phyloP scores from a whole-genome alignment of 2,888 invertebrate species.

The Ophion slaviceki region DNA sequence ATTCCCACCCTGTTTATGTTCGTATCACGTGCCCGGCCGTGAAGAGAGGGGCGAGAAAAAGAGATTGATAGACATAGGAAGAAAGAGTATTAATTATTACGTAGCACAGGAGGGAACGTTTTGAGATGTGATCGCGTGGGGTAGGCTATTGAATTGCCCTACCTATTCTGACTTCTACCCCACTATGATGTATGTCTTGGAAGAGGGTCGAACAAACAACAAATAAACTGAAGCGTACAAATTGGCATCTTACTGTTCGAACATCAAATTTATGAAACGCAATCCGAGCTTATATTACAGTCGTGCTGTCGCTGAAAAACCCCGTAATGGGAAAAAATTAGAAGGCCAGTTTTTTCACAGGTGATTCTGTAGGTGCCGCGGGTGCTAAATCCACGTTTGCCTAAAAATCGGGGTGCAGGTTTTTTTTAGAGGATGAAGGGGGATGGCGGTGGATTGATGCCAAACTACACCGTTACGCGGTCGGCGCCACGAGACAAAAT shows the following conservation, averaged over 20 bases:
- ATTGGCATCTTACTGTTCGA: background rate
- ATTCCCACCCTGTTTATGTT: conserved; percentile 70
- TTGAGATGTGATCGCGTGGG: conserved; percentile 68
- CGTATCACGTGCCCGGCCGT: conserved; percentile 72
- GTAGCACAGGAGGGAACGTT: conserved; percentile 73
- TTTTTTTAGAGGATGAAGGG: too few species aligned
- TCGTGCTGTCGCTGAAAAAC: too few species aligned
- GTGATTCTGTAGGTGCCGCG: too few species aligned
- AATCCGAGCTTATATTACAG: too few species aligned
- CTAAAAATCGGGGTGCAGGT: too few species aligned
- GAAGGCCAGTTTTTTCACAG: too few species aligned
- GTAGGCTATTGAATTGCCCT: conserved; percentile 57
- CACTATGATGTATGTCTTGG: conserved; percentile 4
- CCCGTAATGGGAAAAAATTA: too few species aligned
- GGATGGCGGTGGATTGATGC: too few species aligned
- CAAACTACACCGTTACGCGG: too few species aligned
- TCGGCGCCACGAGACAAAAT: too few species aligned
- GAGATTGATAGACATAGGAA: background rate
- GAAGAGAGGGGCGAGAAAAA: conserved; percentile 23
- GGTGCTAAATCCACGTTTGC: too few species aligned
- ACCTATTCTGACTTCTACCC: background rate
- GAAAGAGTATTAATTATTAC: conserved; percentile 77
- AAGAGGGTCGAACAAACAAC: background rate
- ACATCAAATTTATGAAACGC: background rate
- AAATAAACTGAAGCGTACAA: background rate